Percentiles rank a stretch among this genome's conserved stretches.
Evolutionary conservation across 2,113 vertebrate species (phyloP).

Genomic region (Mugil cephalus): DNA sequence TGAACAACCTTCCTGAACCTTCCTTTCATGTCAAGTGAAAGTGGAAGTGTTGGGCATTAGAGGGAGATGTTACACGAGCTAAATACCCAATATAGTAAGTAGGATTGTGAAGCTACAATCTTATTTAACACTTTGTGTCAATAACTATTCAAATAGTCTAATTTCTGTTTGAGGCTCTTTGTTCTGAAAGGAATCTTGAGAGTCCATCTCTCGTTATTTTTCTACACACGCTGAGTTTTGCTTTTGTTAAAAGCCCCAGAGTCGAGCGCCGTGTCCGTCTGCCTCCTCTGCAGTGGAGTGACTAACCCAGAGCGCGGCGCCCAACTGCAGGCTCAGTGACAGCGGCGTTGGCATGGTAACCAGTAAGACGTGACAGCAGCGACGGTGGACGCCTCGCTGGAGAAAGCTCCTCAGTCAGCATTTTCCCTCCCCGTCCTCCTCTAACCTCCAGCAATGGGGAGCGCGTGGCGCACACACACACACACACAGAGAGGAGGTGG

Average conservation of each 20-base stretch:
- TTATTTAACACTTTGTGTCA: no score
- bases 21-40: no score
- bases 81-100: no score
- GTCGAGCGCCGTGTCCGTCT: not conserved
- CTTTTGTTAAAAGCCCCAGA: conserved; percentile 1
- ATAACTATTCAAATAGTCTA: no score
- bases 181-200: no score
- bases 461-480: not conserved
- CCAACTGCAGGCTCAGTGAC: conserved; percentile 40
- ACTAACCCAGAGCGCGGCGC: conserved; percentile 55
- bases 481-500: conserved; percentile 3
- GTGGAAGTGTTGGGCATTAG: no score
- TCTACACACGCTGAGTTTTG: no score
- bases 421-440: conserved; percentile 45
- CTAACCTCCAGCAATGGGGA: conserved; percentile 53
- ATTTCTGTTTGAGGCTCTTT: no score
- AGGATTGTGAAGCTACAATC: no score
- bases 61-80: no score
- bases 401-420: conserved; percentile 73
- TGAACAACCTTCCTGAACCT: no score
- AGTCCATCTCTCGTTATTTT: no score
- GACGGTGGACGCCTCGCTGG: conserved; percentile 42
- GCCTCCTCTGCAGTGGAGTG: conserved; percentile 39
- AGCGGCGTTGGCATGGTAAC: conserved; percentile 66
- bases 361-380: conserved; percentile 53